phyloP scores from a whole-genome alignment of 2,888 invertebrate species.

The Caenorhabditis becei region DNA sequence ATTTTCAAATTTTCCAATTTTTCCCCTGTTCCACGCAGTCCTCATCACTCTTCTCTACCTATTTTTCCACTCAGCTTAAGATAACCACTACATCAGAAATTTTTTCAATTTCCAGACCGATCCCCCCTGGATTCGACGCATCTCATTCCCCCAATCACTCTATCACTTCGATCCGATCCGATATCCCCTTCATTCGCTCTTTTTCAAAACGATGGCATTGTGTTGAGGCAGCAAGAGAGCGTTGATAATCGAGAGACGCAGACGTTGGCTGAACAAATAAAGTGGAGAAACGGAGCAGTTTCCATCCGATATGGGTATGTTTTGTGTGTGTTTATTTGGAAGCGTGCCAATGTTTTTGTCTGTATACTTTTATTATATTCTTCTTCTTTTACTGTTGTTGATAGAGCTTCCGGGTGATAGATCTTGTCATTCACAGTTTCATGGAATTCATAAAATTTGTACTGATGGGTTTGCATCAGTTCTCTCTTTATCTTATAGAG shows the following conservation, averaged over 20 bases:
- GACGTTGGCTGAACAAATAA: slow-evolving; percentile 38
- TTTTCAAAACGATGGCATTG: slow-evolving; percentile 24
- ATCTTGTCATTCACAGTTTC: too few relatives aligned
- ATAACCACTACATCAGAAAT: too few relatives aligned
- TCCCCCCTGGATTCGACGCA: slow-evolving; percentile 22
- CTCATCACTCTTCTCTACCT: too few relatives aligned
- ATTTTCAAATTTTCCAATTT: too few relatives aligned
- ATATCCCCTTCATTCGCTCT: not conserved
- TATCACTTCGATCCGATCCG: not conserved
- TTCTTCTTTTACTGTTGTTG: not conserved
- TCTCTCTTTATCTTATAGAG: too few relatives aligned
- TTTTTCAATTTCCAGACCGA: slow-evolving; percentile 16
- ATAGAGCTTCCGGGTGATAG: too few relatives aligned
- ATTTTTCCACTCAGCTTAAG: too few relatives aligned
- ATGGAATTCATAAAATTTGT: too few relatives aligned
- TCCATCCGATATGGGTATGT: slow-evolving; percentile 53
- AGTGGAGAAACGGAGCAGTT: slow-evolving; percentile 9
- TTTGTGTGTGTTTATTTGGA: slow-evolving; percentile 1
- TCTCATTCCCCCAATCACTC: too few relatives aligned
- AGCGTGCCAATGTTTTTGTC: not conserved
- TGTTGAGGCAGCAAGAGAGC: slow-evolving; percentile 15
- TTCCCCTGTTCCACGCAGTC: too few relatives aligned
- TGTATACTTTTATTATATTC: slow-evolving; percentile 16
- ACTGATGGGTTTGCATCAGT: too few relatives aligned
- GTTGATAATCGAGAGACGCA: slow-evolving; percentile 19